Base-by-base conservation (phyloP, 37 sponge, comb jelly and placozoan genomes). In the Cliona cf. orientalis region DNA sequence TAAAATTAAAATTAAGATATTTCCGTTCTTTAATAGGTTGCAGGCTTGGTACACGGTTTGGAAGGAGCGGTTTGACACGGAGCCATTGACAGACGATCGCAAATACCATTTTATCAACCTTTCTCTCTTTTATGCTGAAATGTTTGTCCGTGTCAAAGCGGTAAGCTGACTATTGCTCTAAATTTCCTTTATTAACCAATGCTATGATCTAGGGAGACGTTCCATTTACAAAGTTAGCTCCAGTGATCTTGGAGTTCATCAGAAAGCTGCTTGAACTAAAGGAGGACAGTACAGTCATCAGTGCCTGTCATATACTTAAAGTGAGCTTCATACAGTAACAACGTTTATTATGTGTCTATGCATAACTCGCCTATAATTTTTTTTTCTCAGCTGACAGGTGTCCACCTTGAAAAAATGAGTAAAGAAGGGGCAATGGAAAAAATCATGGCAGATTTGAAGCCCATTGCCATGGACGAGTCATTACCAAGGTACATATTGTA, bases 281-380 rank as follows among this genome's bases (percentile, higher is more conserved):
- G 46, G 21, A 42, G 25, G 61, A 81, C 6, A 42, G 42, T 23
- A 26, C 62, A 14, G 34, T 81, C 45, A 68, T 69, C 29, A 60
- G 37, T 31, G 81, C 71, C 29, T 81, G 81, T 45, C 49, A 71
- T 12, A 71, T 81, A 28, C 26, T 81, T 33, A 81, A 81, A 62
- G 81, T 81, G 28, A 28, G 35, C 2, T 45, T 45, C 34, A 5
- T 23, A 19, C 55, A 6, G 23, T n/a, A 62, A 28, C 23, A 25
- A 62, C 23, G 64, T 62, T 11, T 62, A 17, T 62, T 62, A 25
- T 62, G 19, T 62, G n/a, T n/a, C n/a, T n/a, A n/a, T n/a, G n/a
- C n/a, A n/a, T 62, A 4, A 11, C 11, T 9, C 69, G 42, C 6
- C 23, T 36, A 68, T 42, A 22, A 3, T 70, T 4, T 2, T 40